A percentile compares a stretch with the other conserved stretches of the same genome.
Conservation (phyloP, 1,140 invertebrate species). For the Drosophila ambigua region DNA sequence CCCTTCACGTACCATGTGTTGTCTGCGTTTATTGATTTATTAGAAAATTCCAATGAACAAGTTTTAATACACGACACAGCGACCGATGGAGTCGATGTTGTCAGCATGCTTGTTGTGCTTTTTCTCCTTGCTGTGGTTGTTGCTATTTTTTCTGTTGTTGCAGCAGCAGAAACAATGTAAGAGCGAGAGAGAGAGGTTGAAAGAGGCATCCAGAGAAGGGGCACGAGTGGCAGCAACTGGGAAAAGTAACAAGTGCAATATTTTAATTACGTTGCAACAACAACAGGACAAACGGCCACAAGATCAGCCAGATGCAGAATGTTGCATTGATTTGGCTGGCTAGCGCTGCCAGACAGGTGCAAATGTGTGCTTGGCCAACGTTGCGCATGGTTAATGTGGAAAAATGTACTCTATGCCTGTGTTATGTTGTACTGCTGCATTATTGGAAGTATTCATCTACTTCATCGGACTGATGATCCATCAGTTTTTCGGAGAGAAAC, state of each 20-base stretch:
- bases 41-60: constrained; percentile 83
- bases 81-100: constrained; percentile 53
- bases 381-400: constrained; percentile 52
- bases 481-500: too few relatives aligned
- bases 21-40: constrained; percentile 83
- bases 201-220: neutral
- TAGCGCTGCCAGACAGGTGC: constrained; percentile 46
- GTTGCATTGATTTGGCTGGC: constrained; percentile 43
- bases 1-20: constrained; percentile 59
- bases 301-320: constrained; percentile 37
- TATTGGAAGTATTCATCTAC: too few relatives aligned
- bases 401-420: too few relatives aligned
- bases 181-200: neutral
- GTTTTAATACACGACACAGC: constrained; percentile 79
- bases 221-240: constrained; percentile 14
- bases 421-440: too few relatives aligned
- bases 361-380: neutral
- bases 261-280: constrained; percentile 75
- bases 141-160: constrained; percentile 27
- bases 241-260: constrained; percentile 80
- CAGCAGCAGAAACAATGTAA: constrained; percentile 36
- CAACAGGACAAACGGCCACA: constrained; percentile 22
- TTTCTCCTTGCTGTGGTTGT: constrained; percentile 29
- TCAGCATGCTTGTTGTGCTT: constrained; percentile 53
- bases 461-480: too few relatives aligned